Evolutionary conservation across 2,113 vertebrate genomes (phyloP), one percentile per base, ranked within the genome.

Genomic region (Platysteira castanea): DNA sequence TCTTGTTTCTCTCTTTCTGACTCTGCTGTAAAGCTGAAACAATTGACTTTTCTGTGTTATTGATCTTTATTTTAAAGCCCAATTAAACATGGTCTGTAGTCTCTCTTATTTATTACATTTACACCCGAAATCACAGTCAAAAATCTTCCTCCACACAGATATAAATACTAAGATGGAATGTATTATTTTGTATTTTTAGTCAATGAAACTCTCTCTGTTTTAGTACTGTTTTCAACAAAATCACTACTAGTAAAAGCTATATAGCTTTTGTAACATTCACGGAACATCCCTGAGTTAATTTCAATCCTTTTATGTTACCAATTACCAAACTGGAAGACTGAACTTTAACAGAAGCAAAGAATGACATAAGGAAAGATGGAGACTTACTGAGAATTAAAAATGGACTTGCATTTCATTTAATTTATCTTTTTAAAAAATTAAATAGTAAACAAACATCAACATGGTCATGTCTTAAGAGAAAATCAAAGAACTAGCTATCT

Each of bases 1-100:
- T 99, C 99, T 89, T 98, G 98, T 96, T 99, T 99, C 98, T 99
- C 99, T 96, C 95, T 98, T 95, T 99, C 99, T 4, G 99, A 99
- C 93, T 99, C 99, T 11, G 99, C 98, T 95, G 98, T 98, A 97
- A 99, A 99, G 98, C 99, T 99, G 98, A 97, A 99, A 99, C 94
- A 98, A 98, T 98, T 90, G 97, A 97, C 97, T 93, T 93, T 95
- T 96, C 94, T 96, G 89, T 89, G 93, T 98, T 98, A 99, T 98
- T 93, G 97, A 98, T 98, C 98, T 98, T 70, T 93, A 98, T 98
- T 98, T 98, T 97, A 98, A 97, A 97, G 97, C 97, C 97, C 97
- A 98, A 98, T 98, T 98, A 98, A 98, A 98, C 92, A 96, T 82
- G 85, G 96, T 56, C 91, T 84, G 84, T 86, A 78, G 92, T 82